Conservation (phyloP, 2,888 invertebrate species). For the Callinectes sapidus region DNA sequence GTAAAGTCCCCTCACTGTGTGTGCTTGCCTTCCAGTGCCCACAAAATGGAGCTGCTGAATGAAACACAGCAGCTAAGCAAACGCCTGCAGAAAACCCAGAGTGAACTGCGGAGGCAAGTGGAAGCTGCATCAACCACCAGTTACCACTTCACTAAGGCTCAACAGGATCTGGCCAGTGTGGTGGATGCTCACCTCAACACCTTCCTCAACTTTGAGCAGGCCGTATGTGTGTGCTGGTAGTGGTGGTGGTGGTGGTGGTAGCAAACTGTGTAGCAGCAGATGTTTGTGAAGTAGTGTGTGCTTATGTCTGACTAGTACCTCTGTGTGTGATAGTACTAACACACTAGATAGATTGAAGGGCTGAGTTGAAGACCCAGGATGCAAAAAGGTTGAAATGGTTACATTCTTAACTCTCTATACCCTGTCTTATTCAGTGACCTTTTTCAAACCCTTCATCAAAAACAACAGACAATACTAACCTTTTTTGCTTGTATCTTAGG, state of each 20-base stretch:
- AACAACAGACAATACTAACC: too few species aligned
- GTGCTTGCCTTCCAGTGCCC: constrained; percentile 2
- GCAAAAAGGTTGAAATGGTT: background rate
- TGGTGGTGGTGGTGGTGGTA: background rate
- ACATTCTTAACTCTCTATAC: background rate
- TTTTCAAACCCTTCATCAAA: background rate
- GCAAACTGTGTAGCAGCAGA: background rate
- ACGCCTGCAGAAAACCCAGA: background rate
- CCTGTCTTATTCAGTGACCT: background rate
- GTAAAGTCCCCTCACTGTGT: background rate
- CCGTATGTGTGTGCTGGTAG: constrained; percentile 38
- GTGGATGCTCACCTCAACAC: constrained; percentile 36
- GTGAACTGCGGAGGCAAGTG: constrained; percentile 8
- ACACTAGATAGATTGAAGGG: background rate
- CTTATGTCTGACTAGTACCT: constrained; percentile 38
- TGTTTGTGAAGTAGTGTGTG: constrained; percentile 41
- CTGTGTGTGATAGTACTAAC: constrained; percentile 15
- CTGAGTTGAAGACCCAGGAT: background rate
- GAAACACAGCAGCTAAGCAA: constrained; percentile 39
- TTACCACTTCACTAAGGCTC: constrained; percentile 27
- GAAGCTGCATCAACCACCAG: constrained; percentile 38
- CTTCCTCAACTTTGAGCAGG: constrained; percentile 35
- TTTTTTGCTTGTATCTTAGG: too few species aligned
- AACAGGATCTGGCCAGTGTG: constrained; percentile 19
- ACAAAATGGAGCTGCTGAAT: constrained; percentile 54